Percentiles rank a stretch among this genome's conserved stretches.
phyloP scores from a whole-genome alignment of 2,797 vertebrate genomes.

The Falco peregrinus region DNA sequence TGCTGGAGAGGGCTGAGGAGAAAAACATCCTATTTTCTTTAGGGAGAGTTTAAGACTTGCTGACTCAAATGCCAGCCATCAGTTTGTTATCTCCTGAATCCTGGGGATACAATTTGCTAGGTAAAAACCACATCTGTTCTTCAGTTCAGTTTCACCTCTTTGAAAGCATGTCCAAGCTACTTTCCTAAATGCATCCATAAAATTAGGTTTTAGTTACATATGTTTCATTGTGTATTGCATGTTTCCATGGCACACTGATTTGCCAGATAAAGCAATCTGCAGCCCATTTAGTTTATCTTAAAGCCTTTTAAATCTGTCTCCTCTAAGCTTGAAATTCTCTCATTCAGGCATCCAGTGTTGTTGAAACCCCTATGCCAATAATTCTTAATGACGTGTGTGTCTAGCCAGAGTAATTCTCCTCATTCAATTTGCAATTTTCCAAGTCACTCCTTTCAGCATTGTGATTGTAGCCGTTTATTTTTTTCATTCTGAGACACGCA shows the following conservation, averaged over 20 bases:
- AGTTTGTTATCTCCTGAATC: slow-evolving; percentile 13
- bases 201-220: slow-evolving; percentile 53
- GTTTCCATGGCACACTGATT: slow-evolving; percentile 54
- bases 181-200: slow-evolving; percentile 33
- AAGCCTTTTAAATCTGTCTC: slow-evolving; percentile 64
- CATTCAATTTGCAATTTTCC: slow-evolving; percentile 69
- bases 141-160: slow-evolving; percentile 34
- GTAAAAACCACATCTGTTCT: slow-evolving; percentile 30
- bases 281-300: slow-evolving; percentile 65
- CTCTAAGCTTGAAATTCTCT: slow-evolving; percentile 57
- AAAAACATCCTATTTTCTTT: slow-evolving; percentile 15
- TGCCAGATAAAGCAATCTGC: slow-evolving; percentile 61
- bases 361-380: slow-evolving; percentile 55
- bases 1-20: background rate
- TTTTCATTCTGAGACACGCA: slow-evolving; percentile 43
- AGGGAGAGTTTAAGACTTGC: background rate
- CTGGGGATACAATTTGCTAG: background rate
- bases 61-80: slow-evolving; percentile 13
- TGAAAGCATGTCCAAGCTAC: slow-evolving; percentile 42
- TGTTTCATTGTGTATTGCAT: slow-evolving; percentile 50
- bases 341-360: slow-evolving; percentile 54
- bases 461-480: slow-evolving; percentile 59
- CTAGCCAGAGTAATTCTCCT: slow-evolving; percentile 72
- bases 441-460: slow-evolving; percentile 66
- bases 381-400: slow-evolving; percentile 70